Percentiles rank a stretch among this genome's conserved stretches.
Conservation (phyloP, 92 coral and sea anemone genomes). For the Galaxea fascicularis region DNA sequence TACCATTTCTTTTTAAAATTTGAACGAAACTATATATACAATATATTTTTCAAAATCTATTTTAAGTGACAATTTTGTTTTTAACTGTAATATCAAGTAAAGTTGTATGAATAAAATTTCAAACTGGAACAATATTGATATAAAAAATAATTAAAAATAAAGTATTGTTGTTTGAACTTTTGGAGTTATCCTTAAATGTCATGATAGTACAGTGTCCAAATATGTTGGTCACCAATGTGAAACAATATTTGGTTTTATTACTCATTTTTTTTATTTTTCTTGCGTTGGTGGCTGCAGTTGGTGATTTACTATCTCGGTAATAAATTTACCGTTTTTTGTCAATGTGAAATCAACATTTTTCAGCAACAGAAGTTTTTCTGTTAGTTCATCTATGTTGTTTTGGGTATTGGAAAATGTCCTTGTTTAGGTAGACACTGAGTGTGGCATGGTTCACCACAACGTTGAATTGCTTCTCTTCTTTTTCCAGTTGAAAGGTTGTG, state of each 20-base stretch:
- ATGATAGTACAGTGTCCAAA: constrained; percentile 6
- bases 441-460: constrained; percentile 32
- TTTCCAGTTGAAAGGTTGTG: constrained; percentile 54
- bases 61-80: neutral
- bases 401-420: constrained; percentile 10
- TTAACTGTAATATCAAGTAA: neutral
- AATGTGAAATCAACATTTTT: constrained; percentile 30
- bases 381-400: constrained; percentile 38
- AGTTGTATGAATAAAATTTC: constrained; percentile 1
- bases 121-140: constrained; percentile 2
- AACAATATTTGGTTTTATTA: constrained; percentile 1
- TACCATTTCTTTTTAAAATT: neutral
- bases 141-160: neutral
- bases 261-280: constrained; percentile 10
- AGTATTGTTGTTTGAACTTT: constrained; percentile 1
- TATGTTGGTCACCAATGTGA: constrained; percentile 6
- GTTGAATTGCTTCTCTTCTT: constrained; percentile 44
- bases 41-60: constrained; percentile 2
- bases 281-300: constrained; percentile 33
- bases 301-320: constrained; percentile 22
- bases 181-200: neutral
- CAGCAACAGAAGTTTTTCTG: constrained; percentile 33
- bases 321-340: constrained; percentile 39
- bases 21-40: neutral
- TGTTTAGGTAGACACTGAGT: constrained; percentile 3